Conservation (phyloP, 2,113 vertebrate genomes). For the Octodon degus region DNA sequence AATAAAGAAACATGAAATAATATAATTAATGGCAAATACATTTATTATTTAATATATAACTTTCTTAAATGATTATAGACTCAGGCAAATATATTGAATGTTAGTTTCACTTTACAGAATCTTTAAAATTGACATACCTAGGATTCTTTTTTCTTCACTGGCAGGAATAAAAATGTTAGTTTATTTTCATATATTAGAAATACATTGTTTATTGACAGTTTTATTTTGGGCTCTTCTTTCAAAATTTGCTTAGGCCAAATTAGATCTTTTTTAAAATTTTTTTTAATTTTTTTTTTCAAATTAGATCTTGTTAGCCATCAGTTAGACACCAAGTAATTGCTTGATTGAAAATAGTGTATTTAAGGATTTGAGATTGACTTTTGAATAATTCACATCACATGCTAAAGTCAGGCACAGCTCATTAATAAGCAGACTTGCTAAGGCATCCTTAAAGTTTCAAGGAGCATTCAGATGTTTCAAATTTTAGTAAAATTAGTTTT, state of each 20-base stretch:
- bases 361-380: constrained; percentile 67
- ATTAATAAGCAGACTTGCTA: constrained; percentile 73
- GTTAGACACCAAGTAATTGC: constrained; percentile 69
- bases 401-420: constrained; percentile 63
- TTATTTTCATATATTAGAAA: constrained; percentile 51
- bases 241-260: constrained; percentile 43
- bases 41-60: background rate
- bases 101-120: background rate
- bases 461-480: constrained; percentile 72
- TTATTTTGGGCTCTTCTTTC: constrained; percentile 66
- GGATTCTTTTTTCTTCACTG: constrained; percentile 12
- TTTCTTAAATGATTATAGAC: constrained; percentile 17
- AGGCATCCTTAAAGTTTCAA: constrained; percentile 70
- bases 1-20: constrained; percentile 42
- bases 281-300: no score
- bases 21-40: constrained; percentile 14
- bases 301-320: constrained; percentile 63
- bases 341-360: constrained; percentile 69
- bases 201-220: constrained; percentile 34
- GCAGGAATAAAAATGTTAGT: constrained; percentile 46
- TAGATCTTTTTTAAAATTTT: no score
- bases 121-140: constrained; percentile 48
- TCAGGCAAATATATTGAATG: constrained; percentile 20
- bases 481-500: constrained; percentile 77
- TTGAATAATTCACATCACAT: constrained; percentile 75